Percentiles rank a stretch among this genome's conserved stretches.
Conservation (phyloP, 2,797 vertebrate genomes). For the Cacajao melanocephalus region DNA sequence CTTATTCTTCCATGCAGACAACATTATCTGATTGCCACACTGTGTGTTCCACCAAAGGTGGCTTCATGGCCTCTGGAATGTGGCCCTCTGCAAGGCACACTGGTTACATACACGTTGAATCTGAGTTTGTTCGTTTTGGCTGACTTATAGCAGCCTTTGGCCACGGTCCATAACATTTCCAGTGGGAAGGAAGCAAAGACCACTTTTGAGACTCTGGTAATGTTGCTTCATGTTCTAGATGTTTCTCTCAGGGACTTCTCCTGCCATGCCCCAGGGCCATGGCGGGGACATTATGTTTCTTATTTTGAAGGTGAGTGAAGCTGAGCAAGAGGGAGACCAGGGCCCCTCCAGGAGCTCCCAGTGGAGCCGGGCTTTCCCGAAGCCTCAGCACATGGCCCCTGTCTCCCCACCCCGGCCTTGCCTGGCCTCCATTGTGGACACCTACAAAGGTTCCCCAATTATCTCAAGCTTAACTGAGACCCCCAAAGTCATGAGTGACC, state of each 20-base stretch:
- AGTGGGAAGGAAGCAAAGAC: neutral
- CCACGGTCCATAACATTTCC: neutral
- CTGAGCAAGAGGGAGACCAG: too few species aligned
- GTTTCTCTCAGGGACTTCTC: neutral
- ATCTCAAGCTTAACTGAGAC: constrained; percentile 72
- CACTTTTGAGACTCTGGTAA: neutral
- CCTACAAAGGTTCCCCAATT: constrained; percentile 69
- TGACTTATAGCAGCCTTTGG: neutral
- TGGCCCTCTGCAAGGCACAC: neutral
- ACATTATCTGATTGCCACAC: neutral
- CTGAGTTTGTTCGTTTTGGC: constrained; percentile 39
- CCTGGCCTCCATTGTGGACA: constrained; percentile 63
- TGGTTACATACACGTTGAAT: neutral
- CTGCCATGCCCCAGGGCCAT: too few species aligned
- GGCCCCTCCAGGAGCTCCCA: rapidly evolving
- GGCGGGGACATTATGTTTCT: rapidly evolving
- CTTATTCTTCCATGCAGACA: neutral
- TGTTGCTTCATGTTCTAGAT: neutral
- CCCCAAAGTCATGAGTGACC: constrained; percentile 72
- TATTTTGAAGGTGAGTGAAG: rapidly evolving
- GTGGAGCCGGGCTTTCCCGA: neutral
- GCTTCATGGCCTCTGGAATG: neutral
- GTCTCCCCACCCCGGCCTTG: rapidly evolving
- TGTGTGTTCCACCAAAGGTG: constrained; percentile 44
- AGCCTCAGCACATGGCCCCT: rapidly evolving